Base-by-base conservation (phyloP, 2,797 vertebrate species). In the Liparis tanakae region DNA sequence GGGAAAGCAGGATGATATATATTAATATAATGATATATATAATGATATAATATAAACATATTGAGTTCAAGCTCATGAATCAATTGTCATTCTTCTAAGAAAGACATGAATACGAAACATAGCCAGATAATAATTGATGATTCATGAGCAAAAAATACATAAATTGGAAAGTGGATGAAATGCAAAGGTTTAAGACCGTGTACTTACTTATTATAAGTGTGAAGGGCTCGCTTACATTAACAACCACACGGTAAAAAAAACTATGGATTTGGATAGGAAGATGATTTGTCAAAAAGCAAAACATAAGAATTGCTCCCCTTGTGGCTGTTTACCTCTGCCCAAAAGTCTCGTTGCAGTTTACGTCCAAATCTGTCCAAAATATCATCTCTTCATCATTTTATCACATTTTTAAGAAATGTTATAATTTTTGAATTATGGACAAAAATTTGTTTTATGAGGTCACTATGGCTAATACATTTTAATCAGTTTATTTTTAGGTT, bases 51-150 rank as follows among this genome's bases (percentile, higher is more conserved):
- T 30, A 30, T 30, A 30, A 30, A 30, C 2, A 30, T 30, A 30
- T 30, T 30, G 25, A 30, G 37, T 46, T 57, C 48, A 79, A n/a
- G 64, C 41, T 78, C 46, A 78, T 54, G 44, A 85, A 70, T 69
- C 54, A 78, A 53, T 55, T 76, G 34, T 48, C 30, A 53, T 67
- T 41, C 14, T 60, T 69, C 33, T 41, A 36, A 59, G 48, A 67
- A 68, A 71, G 25, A 17, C 39, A 64, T 17, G 34, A 53, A 51
- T 66, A 41, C 22, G 61, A 18, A 50, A 67, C 50, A 37, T 10
- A 10, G 36, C 14, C 20, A 22, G 8, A 39, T 14, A 59, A 7
- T 39, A 39, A 39, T 37, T 13, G 4, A 59, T 58, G 10, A 58
- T 37, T 58, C 13, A 0, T 41, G 4, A 59, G 60, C 15, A 17